Conservation (phyloP, 2,888 invertebrate genomes). For the Sinodicranocentrus sp. region DNA sequence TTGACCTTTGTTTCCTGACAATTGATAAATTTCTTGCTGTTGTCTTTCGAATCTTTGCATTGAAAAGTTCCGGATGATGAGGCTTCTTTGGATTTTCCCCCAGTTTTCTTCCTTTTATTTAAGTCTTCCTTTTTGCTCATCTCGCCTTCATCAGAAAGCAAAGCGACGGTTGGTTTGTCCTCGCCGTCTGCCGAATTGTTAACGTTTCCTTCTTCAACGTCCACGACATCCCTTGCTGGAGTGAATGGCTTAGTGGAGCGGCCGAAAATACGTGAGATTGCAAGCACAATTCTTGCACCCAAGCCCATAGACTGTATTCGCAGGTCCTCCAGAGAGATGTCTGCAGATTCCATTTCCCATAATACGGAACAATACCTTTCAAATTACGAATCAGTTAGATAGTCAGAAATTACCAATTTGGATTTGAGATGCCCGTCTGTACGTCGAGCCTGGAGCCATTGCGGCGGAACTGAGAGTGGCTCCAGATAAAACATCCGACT, state of each 20-base stretch:
- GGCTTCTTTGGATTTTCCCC: constrained; percentile 17
- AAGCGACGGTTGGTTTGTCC: constrained; percentile 53
- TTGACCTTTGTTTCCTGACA: constrained; percentile 1
- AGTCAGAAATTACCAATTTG: constrained; percentile 75
- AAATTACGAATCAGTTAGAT: neutral
- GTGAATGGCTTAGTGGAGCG: constrained; percentile 50
- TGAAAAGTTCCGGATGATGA: constrained; percentile 4
- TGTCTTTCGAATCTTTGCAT: neutral
- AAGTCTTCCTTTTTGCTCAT: neutral
- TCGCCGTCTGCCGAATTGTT: constrained; percentile 37
- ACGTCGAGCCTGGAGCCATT: constrained; percentile 67
- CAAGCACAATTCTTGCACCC: constrained; percentile 69
- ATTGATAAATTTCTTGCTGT: constrained; percentile 10
- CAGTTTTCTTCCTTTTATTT: constrained; percentile 17
- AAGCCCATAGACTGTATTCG: constrained; percentile 73
- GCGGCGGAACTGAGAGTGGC: constrained; percentile 74
- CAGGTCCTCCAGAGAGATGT: constrained; percentile 75
- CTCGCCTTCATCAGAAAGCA: constrained; percentile 25
- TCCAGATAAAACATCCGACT: constrained; percentile 77
- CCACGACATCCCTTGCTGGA: neutral
- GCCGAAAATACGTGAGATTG: constrained; percentile 70
- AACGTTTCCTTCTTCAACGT: constrained; percentile 35
- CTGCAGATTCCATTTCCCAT: constrained; percentile 47
- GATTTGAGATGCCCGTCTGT: constrained; percentile 76
- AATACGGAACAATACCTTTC: no score